Percentiles rank a stretch among this genome's conserved stretches.
These are phyloP conservation scores for Jacana jacana DNA, from an alignment of 2,113 vertebrate species.

Conservation along the genomic window DNA sequence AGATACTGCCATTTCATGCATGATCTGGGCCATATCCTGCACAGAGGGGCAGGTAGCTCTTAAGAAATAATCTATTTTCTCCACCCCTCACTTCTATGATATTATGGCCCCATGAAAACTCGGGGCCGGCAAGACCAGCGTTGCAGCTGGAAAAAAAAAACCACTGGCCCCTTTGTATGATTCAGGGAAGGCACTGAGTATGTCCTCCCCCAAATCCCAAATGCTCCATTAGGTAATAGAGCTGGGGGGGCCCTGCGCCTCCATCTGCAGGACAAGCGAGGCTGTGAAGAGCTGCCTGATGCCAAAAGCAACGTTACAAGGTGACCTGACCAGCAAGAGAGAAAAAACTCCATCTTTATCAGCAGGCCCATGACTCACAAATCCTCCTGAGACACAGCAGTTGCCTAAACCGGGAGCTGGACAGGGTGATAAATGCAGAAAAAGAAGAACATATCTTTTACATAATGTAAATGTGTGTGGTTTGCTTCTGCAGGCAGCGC, in stretches of 20 bases:
- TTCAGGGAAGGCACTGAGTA: background rate
- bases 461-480: background rate
- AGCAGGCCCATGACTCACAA: background rate
- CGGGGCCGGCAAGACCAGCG: background rate
- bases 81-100: background rate
- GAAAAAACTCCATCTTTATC: background rate
- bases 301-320: background rate
- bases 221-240: background rate
- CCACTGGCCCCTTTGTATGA: background rate
- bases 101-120: background rate
- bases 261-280: background rate
- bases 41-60: background rate
- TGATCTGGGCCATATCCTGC: background rate
- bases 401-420: background rate
- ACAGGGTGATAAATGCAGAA: background rate
- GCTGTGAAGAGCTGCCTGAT: background rate
- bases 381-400: background rate
- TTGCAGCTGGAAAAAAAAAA: background rate
- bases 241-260: background rate
- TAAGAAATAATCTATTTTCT: background rate
- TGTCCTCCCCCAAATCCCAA: background rate
- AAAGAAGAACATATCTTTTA: background rate
- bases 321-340: background rate
- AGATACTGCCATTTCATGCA: fast-evolving
- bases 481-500: background rate